Conservation (phyloP, 2,797 vertebrate genomes). For the Discoglossus pictus region DNA sequence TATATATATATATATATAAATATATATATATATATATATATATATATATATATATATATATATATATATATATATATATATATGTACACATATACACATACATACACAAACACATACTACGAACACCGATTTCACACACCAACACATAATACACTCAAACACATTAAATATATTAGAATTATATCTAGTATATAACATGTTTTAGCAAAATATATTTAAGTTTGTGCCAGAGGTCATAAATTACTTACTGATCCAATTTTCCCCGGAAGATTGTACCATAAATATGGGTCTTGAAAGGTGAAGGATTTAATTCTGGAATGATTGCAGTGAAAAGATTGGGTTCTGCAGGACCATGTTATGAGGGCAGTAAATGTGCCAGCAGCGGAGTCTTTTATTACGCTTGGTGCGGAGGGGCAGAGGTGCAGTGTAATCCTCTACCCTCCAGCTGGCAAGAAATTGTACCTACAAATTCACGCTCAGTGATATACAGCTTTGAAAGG, state of each 20-base stretch:
- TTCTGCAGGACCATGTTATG: slow-evolving; percentile 33
- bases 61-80: too few species aligned
- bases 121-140: too few species aligned
- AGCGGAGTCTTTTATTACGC: slow-evolving; percentile 33
- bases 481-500: slow-evolving; percentile 8
- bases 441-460: neutral
- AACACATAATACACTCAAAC: too few species aligned
- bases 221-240: slow-evolving; percentile 12
- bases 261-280: slow-evolving; percentile 31
- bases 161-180: too few species aligned
- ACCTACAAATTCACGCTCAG: neutral
- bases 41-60: too few species aligned
- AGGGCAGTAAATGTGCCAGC: slow-evolving; percentile 34
- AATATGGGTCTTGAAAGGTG: slow-evolving; percentile 39
- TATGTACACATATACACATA: too few species aligned
- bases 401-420: slow-evolving; percentile 26
- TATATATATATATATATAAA: too few species aligned
- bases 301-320: slow-evolving; percentile 45
- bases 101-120: too few species aligned
- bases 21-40: too few species aligned
- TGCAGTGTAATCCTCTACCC: slow-evolving; percentile 14
- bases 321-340: slow-evolving; percentile 39
- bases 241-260: slow-evolving; percentile 46
- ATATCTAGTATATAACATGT: too few species aligned
- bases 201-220: slow-evolving; percentile 6